Base-by-base conservation (phyloP, 2,113 vertebrate genomes). In the Xiphorhynchus elegans region DNA sequence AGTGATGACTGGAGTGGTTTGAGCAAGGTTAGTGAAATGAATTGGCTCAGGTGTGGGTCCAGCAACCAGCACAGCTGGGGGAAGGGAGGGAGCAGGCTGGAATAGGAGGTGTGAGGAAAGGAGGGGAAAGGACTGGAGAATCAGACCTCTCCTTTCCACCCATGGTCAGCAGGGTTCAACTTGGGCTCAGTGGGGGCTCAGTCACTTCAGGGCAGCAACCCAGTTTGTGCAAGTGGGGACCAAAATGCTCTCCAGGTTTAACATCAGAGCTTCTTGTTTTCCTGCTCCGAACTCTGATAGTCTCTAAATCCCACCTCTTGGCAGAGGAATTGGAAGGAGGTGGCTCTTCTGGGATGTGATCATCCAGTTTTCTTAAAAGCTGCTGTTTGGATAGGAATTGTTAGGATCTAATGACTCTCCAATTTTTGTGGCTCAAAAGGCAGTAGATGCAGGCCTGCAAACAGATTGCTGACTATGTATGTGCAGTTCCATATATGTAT, bases 191-290 rank as follows among this genome's bases (percentile, higher is more conserved):
- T 14, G 17, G 64, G 50, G 37, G 37, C 37, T 66, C 19, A 35
- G 25, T 76, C 18, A 15, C 18, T n/a, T 49, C 31, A 39, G 15
- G 44, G 49, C 64, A 66, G 55, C 39, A 81, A 68, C 44, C 49
- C 59, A 7, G 1, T 8, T n/a, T 35, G 50, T 6, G 4, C 6
- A n/a, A 58, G 60, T 18, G 74, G 64, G 40, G 20, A 39, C 46
- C 20, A 44, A 58, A 28, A 2, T 11, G 19, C 46, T 33, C 7
- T 60, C 3, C 0, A 42, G 69, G 26, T 35, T 90, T 63, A 40
- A 42, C 9, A 5, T 1, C 0, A 0, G 37, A 80, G 11, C 10
- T 74, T 35, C 62, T 87, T n/a, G 4, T 60, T 77, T 58, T 79
- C 33, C 53, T 84, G 6, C 42, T 69, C 55, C 37, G 68, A 66